Evolutionary conservation across 2,113 vertebrate genomes (phyloP).

Genomic region (Calidris pugnax): DNA sequence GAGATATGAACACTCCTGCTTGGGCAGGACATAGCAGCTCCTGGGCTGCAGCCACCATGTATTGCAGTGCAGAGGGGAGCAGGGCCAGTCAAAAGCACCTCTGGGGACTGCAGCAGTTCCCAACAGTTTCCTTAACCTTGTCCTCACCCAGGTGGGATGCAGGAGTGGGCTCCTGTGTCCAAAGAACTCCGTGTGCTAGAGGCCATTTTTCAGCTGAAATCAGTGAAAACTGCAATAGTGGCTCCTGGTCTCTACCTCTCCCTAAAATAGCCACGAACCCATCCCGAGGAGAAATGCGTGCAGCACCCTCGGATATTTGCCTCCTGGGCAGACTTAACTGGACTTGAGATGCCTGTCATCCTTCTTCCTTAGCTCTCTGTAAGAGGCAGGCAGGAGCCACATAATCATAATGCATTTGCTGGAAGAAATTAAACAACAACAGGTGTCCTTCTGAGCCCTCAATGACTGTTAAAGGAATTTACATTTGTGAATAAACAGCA

Average conservation of each 20-base stretch:
- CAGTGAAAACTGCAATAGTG: neutral
- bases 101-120: neutral
- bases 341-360: neutral
- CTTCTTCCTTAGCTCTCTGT: neutral
- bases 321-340: neutral
- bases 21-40: accelerated
- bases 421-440: conserved; percentile 37
- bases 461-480: conserved; percentile 27
- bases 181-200: accelerated
- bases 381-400: neutral
- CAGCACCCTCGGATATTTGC: neutral
- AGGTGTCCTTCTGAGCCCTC: conserved; percentile 28
- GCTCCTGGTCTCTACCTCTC: neutral
- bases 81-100: neutral
- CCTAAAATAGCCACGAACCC: neutral
- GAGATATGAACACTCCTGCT: neutral
- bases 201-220: neutral
- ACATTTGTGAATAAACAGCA: conserved; percentile 53
- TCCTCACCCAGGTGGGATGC: neutral
- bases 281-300: neutral
- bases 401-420: conserved; percentile 17
- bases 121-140: neutral
- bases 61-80: neutral
- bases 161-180: neutral
- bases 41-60: neutral